phyloP scores from a whole-genome alignment of 2,113 vertebrate species.

The Polypterus bichir region DNA sequence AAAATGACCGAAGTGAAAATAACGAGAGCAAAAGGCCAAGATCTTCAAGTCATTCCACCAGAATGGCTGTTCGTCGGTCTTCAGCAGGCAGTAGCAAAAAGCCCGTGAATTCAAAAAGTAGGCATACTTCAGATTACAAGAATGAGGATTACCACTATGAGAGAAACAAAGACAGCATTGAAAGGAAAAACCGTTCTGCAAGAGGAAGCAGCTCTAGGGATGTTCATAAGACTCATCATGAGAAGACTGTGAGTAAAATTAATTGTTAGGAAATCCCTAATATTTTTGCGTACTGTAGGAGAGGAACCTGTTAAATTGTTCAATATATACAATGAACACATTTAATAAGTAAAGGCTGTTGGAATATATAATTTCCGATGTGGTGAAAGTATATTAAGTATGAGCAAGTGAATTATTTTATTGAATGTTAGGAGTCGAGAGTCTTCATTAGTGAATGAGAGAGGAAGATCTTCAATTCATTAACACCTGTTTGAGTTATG shows the following conservation, averaged over 20 bases:
- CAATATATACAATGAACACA: too few species aligned
- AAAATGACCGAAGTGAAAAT: slow-evolving; percentile 68
- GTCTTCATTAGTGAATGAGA: too few species aligned
- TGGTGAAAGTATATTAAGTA: too few species aligned
- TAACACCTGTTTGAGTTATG: too few species aligned
- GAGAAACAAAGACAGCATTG: slow-evolving; percentile 53
- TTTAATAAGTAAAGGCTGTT: too few species aligned
- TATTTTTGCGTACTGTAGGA: too few species aligned
- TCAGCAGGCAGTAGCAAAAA: slow-evolving; percentile 64
- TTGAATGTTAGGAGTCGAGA: too few species aligned
- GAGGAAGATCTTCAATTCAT: too few species aligned
- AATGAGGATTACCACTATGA: slow-evolving; percentile 70
- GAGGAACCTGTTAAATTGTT: too few species aligned
- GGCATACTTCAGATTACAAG: slow-evolving; percentile 53
- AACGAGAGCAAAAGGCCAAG: slow-evolving; percentile 73
- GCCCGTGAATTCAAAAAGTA: slow-evolving; percentile 47
- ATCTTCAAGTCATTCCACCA: slow-evolving; percentile 57
- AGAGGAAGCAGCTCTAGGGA: slow-evolving; percentile 49
- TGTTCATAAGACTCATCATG: slow-evolving; percentile 54
- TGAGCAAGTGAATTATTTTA: too few species aligned
- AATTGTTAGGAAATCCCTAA: too few species aligned
- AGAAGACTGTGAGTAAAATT: slow-evolving; percentile 53
- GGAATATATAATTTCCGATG: too few species aligned
- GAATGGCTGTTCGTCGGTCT: slow-evolving; percentile 66
- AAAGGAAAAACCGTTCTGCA: slow-evolving; percentile 58